phyloP scores from a whole-genome alignment of 1,140 invertebrate species.

The Riptortus pedestris region DNA sequence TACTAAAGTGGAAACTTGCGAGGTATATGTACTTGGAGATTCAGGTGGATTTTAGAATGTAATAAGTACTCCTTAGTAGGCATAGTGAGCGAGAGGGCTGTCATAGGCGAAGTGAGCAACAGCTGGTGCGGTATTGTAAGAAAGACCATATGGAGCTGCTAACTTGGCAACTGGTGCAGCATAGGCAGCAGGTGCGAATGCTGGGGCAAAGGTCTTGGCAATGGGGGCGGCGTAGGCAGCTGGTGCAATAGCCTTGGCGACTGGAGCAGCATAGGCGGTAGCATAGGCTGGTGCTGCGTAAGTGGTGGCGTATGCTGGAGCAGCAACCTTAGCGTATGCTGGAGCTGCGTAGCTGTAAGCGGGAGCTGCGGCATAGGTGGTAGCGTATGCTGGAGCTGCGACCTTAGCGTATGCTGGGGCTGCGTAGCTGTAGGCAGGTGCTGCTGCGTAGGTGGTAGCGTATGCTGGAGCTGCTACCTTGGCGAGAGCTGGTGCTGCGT shows the following conservation, averaged over 20 bases:
- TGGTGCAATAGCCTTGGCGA: constrained; percentile 29
- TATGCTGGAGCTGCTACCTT: constrained; percentile 24
- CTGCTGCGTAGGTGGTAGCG: constrained; percentile 17
- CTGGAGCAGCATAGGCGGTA: neutral
- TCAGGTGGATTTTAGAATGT: too few species aligned
- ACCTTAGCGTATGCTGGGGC: constrained; percentile 25
- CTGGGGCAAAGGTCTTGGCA: neutral
- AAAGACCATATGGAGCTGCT: constrained; percentile 17
- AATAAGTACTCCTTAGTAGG: constrained; percentile 7
- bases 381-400: constrained; percentile 20
- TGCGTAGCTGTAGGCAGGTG: constrained; percentile 25
- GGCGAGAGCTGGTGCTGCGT: constrained; percentile 24
- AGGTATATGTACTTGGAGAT: neutral
- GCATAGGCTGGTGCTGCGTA: neutral
- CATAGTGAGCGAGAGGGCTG: constrained; percentile 18
- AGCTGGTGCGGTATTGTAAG: constrained; percentile 25
- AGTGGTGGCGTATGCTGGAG: constrained; percentile 32
- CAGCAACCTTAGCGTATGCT: constrained; percentile 24
- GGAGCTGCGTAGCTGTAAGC: constrained; percentile 26
- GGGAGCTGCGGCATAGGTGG: constrained; percentile 23
- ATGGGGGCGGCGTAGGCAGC: constrained; percentile 30
- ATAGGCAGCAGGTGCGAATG: constrained; percentile 1
- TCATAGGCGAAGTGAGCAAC: constrained; percentile 21
- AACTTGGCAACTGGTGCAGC: constrained; percentile 28
- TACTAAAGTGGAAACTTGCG: neutral